These are phyloP conservation scores for Poeciliopsis turneri DNA, from an alignment of 2,797 vertebrate species.

Conservation along the genomic window DNA sequence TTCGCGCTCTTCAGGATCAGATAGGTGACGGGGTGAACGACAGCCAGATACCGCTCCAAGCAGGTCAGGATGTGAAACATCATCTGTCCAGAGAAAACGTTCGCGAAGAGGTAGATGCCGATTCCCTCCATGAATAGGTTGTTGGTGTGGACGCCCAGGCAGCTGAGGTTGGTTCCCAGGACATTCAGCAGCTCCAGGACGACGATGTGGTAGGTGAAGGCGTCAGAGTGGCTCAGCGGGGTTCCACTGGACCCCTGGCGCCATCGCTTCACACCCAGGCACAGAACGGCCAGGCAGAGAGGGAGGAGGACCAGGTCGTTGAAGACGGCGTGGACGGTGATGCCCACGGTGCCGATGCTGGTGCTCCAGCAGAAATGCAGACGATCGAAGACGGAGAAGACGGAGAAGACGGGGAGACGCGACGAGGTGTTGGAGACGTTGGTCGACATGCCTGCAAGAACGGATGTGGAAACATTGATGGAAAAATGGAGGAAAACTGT, in stretches of 20 bases:
- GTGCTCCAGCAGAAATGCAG: not conserved
- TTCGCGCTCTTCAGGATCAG: not conserved
- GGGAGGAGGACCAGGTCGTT: slow-evolving; percentile 8
- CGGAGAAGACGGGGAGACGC: rapidly evolving
- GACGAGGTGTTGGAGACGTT: not conserved
- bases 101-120: not conserved
- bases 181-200: not conserved
- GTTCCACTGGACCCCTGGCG: not conserved
- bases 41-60: slow-evolving; percentile 30
- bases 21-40: slow-evolving; percentile 42
- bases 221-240: not conserved
- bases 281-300: slow-evolving; percentile 1
- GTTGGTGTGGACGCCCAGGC: not conserved
- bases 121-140: not conserved
- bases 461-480: not conserved
- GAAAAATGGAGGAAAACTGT: not conserved
- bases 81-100: not conserved
- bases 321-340: not conserved
- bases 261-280: not conserved
- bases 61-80: slow-evolving; percentile 15
- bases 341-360: not conserved
- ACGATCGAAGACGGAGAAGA: no score
- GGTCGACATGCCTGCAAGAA: not conserved
- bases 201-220: not conserved
- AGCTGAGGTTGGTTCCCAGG: not conserved